Conservation (phyloP, 2,113 vertebrate species). For the Phycodurus eques region DNA sequence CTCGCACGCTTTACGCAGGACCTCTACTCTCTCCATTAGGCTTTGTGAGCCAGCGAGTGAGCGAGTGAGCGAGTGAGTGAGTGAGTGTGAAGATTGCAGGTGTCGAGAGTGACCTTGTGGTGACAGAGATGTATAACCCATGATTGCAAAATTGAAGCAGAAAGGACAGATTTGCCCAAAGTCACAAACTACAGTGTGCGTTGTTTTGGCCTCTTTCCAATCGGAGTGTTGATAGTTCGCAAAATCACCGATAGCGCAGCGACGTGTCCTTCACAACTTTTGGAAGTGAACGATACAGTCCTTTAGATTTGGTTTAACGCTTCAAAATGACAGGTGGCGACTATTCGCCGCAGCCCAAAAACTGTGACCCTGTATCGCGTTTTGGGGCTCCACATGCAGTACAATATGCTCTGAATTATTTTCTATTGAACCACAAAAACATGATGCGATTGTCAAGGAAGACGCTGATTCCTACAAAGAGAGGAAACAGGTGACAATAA, state of each 20-base stretch:
- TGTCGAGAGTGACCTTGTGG: constrained; percentile 59
- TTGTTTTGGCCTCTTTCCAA: constrained; percentile 15
- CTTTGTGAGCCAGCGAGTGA: constrained; percentile 27
- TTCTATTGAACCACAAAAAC: too few relatives aligned
- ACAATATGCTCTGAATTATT: too few relatives aligned
- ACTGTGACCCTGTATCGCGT: too few relatives aligned
- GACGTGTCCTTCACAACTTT: not conserved
- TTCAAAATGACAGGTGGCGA: too few relatives aligned
- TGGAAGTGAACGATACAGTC: not conserved
- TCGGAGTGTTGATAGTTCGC: not conserved
- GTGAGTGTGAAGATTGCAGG: constrained; percentile 44
- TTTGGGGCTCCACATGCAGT: too few relatives aligned
- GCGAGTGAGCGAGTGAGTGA: constrained; percentile 22
- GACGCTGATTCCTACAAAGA: too few relatives aligned
- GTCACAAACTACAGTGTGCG: constrained; percentile 45
- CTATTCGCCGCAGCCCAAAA: too few relatives aligned
- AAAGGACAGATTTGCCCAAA: constrained; percentile 56
- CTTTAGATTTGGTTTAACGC: too few relatives aligned
- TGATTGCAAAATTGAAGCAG: constrained; percentile 62
- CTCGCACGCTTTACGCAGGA: constrained; percentile 71
- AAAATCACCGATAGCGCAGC: not conserved
- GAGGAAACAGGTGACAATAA: too few relatives aligned
- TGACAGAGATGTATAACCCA: constrained; percentile 68
- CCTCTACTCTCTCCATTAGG: constrained; percentile 63
- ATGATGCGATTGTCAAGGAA: too few relatives aligned